phyloP scores from a whole-genome alignment of 2,113 vertebrate genomes.

The Mandrillus leucophaeus region DNA sequence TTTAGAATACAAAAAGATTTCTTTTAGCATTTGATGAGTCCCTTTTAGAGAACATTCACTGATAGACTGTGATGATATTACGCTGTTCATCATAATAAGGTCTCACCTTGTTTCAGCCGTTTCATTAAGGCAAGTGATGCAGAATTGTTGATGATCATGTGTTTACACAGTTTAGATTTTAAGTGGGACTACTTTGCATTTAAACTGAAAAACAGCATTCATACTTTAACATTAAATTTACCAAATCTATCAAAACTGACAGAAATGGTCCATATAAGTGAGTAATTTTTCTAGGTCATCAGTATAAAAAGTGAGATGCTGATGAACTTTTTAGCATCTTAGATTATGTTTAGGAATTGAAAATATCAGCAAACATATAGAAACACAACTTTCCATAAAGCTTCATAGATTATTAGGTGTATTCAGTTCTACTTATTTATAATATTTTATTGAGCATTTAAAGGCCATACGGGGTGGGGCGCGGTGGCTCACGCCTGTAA shows the following conservation, averaged over 20 bases:
- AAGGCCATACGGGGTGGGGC: background rate
- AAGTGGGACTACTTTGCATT: background rate
- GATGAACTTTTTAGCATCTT: background rate
- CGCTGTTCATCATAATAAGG: background rate
- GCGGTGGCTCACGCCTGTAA: too few species aligned
- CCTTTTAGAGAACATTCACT: slow-evolving; percentile 45
- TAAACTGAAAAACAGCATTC: background rate
- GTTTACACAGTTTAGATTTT: slow-evolving; percentile 1
- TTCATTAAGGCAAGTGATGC: background rate
- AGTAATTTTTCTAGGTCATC: background rate
- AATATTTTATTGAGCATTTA: background rate
- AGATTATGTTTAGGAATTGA: background rate
- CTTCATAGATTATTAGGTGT: background rate
- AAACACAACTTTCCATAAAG: background rate
- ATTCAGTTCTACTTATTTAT: background rate
- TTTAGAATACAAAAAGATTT: slow-evolving; percentile 21
- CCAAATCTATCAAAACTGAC: background rate
- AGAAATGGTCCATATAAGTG: background rate
- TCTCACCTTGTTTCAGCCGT: slow-evolving; percentile 23
- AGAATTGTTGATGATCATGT: background rate
- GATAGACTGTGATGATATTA: background rate
- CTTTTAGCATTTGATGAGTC: slow-evolving; percentile 2
- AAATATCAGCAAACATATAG: background rate
- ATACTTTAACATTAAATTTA: background rate
- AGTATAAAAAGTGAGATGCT: background rate